phyloP scores from a whole-genome alignment of 2,797 vertebrate species.

The Antennarius maculatus region DNA sequence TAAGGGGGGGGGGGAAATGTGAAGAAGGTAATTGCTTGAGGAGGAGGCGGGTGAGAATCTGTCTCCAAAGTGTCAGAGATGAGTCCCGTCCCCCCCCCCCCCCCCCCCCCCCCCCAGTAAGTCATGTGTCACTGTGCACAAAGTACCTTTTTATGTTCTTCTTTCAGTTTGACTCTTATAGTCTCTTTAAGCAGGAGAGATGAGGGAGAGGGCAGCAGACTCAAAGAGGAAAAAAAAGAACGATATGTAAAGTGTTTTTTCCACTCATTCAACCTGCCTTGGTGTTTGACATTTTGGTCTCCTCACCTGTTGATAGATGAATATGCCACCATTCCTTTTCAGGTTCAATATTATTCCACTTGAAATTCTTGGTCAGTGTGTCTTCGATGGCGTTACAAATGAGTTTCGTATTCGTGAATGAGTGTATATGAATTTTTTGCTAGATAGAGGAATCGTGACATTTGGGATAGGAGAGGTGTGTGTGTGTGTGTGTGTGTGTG shows the following conservation, averaged over 20 bases:
- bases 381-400: conserved; percentile 52
- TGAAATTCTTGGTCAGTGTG: conserved; percentile 59
- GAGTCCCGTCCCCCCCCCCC: conserved; percentile 28
- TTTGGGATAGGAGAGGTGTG: conserved; percentile 56
- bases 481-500: conserved; percentile 28
- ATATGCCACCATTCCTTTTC: conserved; percentile 50
- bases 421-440: conserved; percentile 52
- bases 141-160: conserved; percentile 77
- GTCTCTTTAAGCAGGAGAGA: conserved; percentile 35
- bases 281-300: conserved; percentile 57
- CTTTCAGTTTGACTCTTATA: conserved; percentile 48
- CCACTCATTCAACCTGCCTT: conserved; percentile 27
- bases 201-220: conserved; percentile 28
- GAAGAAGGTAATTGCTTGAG: conserved; percentile 32
- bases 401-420: conserved; percentile 60
- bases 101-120: conserved; percentile 4
- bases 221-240: conserved; percentile 11
- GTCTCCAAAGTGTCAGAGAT: conserved; percentile 38
- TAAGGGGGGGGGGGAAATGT: conserved; percentile 7
- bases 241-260: conserved; percentile 15
- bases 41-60: conserved; percentile 25
- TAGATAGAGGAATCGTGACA: conserved; percentile 53
- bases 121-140: conserved; percentile 76
- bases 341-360: conserved; percentile 59
- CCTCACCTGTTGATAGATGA: conserved; percentile 47